phyloP scores from a whole-genome alignment of 2,113 vertebrate species.

The Zingel zingel region DNA sequence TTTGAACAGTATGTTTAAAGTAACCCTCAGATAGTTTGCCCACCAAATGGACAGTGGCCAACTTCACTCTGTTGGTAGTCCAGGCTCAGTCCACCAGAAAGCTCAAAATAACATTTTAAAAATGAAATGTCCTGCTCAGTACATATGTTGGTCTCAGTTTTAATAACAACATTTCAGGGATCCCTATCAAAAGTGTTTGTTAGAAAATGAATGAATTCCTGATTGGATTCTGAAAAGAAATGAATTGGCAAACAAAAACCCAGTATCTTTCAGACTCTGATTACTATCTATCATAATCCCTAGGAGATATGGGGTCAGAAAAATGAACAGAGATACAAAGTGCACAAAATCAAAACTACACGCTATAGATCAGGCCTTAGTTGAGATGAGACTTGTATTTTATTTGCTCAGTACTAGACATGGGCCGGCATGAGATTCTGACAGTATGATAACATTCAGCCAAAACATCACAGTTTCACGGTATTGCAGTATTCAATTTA shows the following conservation, averaged over 20 bases:
- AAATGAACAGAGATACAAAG: no score
- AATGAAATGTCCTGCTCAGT: background rate
- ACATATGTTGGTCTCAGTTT: background rate
- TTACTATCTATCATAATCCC: background rate
- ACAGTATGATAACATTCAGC: no score
- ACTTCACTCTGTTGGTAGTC: background rate
- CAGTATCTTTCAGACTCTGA: background rate
- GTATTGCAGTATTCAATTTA: no score
- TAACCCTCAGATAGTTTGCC: no score
- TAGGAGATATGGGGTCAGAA: no score
- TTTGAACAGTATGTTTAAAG: background rate
- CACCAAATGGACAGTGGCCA: background rate
- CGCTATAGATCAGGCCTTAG: no score
- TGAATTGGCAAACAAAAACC: background rate
- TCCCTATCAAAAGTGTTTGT: background rate
- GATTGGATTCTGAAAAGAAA: background rate
- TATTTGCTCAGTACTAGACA: no score
- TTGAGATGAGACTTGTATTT: no score
- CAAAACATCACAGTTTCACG: no score
- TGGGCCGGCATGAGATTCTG: no score
- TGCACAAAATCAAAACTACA: no score
- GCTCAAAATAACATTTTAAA: no score
- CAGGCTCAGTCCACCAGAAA: background rate
- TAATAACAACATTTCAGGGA: background rate
- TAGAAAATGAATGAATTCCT: background rate